A percentile compares a stretch with the other conserved stretches of the same genome.
phyloP scores from a whole-genome alignment of 2,888 invertebrate genomes.

The Apamea epomidion region DNA sequence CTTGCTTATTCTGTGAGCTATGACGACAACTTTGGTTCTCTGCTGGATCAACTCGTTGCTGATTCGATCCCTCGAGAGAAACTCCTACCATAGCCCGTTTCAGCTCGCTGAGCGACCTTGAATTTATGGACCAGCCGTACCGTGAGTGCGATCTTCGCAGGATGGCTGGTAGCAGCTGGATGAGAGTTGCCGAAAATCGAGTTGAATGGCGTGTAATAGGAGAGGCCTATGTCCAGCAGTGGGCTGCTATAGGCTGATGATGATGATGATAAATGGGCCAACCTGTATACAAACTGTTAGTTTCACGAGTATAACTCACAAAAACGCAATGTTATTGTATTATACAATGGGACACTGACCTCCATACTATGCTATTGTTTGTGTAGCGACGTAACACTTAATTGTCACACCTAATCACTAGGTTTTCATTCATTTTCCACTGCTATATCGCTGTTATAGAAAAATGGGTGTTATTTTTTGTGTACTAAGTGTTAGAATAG shows the following conservation, averaged over 20 bases:
- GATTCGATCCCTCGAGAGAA: background rate
- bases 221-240: background rate
- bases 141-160: background rate
- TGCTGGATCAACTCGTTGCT: background rate
- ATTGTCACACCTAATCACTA: conserved; percentile 65
- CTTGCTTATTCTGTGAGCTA: background rate
- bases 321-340: conserved; percentile 62
- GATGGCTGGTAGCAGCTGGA: background rate
- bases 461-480: conserved; percentile 43
- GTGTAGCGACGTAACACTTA: conserved; percentile 53
- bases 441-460: background rate
- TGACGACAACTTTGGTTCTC: background rate
- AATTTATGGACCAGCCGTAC: background rate
- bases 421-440: conserved; percentile 66
- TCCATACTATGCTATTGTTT: conserved; percentile 62
- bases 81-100: background rate
- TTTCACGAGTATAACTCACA: conserved; percentile 42
- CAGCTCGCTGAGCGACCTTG: background rate
- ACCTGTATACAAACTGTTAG: conserved; percentile 14
- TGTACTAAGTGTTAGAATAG: conserved; percentile 20
- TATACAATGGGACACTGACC: conserved; percentile 68
- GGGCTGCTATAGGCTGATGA: background rate
- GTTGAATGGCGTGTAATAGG: background rate
- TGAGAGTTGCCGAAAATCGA: background rate
- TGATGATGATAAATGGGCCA: background rate